These are phyloP conservation scores for Spondyliosoma cantharus DNA, from an alignment of 2,797 vertebrate species.

Conservation along the genomic window DNA sequence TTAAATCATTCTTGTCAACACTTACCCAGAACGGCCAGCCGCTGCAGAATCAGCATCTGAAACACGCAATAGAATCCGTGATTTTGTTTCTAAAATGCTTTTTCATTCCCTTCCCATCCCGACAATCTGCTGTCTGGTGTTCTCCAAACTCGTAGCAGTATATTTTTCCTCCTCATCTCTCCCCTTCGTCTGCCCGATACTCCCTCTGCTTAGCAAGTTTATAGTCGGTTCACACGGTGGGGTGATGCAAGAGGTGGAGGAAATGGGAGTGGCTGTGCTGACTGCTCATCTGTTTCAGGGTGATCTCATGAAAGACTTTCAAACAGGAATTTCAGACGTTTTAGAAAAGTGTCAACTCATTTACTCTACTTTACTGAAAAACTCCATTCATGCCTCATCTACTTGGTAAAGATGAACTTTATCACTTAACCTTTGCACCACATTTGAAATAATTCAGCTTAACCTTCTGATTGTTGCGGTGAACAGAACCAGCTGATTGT, in stretches of 20 bases:
- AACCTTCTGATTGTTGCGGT: neutral
- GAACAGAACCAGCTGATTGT: neutral
- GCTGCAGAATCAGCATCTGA: conserved; percentile 33
- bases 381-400: neutral
- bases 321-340: neutral
- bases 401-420: too few species aligned
- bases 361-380: neutral
- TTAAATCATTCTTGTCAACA: neutral
- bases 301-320: neutral
- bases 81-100: too few species aligned
- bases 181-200: neutral
- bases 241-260: conserved; percentile 4
- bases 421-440: neutral
- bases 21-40: conserved; percentile 59
- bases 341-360: neutral
- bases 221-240: neutral
- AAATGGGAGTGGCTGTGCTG: conserved; percentile 35
- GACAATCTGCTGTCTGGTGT: neutral
- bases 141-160: too few species aligned
- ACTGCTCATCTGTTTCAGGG: neutral
- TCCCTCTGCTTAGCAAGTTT: conserved; percentile 4
- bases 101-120: neutral
- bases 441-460: neutral
- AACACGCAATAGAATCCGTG: conserved; percentile 34
- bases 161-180: neutral